phyloP scores from a whole-genome alignment of 2,888 invertebrate species.

The Eupeodes latifasciatus region DNA sequence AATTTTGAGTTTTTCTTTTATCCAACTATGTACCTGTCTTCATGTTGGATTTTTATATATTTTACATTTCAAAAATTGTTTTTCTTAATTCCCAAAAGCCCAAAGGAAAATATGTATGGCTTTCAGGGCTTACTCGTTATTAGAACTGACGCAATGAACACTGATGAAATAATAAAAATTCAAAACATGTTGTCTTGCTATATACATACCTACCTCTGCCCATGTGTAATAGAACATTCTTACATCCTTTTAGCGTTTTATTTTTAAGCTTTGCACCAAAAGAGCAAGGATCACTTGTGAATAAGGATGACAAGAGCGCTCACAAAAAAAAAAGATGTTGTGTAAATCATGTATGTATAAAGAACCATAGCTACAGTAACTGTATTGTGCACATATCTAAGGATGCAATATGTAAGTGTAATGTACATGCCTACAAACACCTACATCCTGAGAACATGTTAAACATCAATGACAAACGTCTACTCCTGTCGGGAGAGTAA shows the following conservation, averaged over 20 bases:
- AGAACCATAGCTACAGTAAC: not conserved
- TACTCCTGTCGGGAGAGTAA: slow-evolving; percentile 49
- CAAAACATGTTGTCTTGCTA: slow-evolving; percentile 53
- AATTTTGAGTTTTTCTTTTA: not conserved
- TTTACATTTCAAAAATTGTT: slow-evolving; percentile 3
- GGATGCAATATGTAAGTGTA: slow-evolving; percentile 2
- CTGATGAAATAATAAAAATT: slow-evolving; percentile 52
- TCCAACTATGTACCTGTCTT: not conserved
- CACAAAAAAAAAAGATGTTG: slow-evolving; percentile 12
- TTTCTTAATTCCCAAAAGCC: not conserved
- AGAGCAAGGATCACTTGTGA: slow-evolving; percentile 50
- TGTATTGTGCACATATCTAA: not conserved
- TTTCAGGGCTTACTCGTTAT: not conserved
- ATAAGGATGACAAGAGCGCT: slow-evolving; percentile 28
- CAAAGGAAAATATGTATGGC: not conserved
- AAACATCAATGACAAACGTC: slow-evolving; percentile 66
- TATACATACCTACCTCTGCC: not conserved
- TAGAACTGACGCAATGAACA: not conserved
- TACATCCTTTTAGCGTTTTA: slow-evolving; percentile 43
- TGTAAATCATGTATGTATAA: slow-evolving; percentile 37
- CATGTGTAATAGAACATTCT: too few species aligned
- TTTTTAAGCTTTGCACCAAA: slow-evolving; percentile 13
- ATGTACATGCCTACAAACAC: slow-evolving; percentile 13
- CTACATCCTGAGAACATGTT: slow-evolving; percentile 52
- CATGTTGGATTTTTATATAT: not conserved